Conservation (phyloP, 2,113 vertebrate species). For the Andinoacara biseriatus region DNA sequence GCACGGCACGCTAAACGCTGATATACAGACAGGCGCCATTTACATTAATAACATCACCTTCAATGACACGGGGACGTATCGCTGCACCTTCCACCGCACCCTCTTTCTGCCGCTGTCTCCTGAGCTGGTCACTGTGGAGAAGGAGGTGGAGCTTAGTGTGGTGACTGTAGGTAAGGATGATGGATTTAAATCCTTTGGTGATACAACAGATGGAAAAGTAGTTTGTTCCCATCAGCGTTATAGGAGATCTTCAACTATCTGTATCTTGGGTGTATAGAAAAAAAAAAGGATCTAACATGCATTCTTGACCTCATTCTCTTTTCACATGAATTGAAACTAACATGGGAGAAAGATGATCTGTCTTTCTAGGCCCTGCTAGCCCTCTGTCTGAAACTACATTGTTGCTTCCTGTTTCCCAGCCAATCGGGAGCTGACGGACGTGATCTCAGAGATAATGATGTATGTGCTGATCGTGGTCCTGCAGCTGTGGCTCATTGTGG, state of each 20-base stretch:
- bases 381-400: neutral
- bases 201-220: neutral
- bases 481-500: slow-evolving; percentile 88
- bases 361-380: fast-evolving
- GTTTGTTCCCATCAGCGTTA: neutral
- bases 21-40: slow-evolving; percentile 85
- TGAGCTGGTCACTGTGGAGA: slow-evolving; percentile 77
- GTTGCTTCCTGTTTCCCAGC: slow-evolving; percentile 68
- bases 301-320: too few species aligned
- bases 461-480: slow-evolving; percentile 87
- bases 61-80: slow-evolving; percentile 85
- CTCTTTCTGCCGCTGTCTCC: slow-evolving; percentile 71
- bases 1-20: slow-evolving; percentile 81
- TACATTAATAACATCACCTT: slow-evolving; percentile 83
- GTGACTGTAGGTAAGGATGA: slow-evolving; percentile 80
- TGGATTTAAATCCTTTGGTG: neutral
- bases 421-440: slow-evolving; percentile 84
- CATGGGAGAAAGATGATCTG: neutral
- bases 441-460: slow-evolving; percentile 91
- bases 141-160: slow-evolving; percentile 85
- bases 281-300: neutral
- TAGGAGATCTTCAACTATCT: neutral
- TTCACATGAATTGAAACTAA: neutral
- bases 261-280: neutral
- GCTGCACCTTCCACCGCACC: slow-evolving; percentile 84